These are phyloP conservation scores for Cactoblastis cactorum DNA, from an alignment of 2,888 invertebrate genomes.

Conservation along the genomic window DNA sequence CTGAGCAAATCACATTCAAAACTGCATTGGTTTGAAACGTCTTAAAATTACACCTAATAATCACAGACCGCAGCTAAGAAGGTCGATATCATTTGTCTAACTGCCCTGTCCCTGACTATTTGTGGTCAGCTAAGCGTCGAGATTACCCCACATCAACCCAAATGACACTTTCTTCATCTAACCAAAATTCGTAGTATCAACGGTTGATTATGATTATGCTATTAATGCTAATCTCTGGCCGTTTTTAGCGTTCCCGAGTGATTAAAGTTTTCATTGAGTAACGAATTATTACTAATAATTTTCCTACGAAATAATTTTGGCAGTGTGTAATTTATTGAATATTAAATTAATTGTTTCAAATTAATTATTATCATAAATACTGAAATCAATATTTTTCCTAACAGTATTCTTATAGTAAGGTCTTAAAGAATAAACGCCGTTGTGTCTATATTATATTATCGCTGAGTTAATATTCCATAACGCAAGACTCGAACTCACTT, in stretches of 20 bases:
- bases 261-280: background rate
- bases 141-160: background rate
- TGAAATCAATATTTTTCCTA: too few relatives aligned
- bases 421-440: too few relatives aligned
- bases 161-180: constrained; percentile 8
- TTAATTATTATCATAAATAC: too few relatives aligned
- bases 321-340: too few relatives aligned
- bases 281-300: background rate
- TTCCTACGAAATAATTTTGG: background rate
- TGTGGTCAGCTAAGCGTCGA: constrained; percentile 5
- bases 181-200: constrained; percentile 14
- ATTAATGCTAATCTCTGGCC: background rate
- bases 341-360: too few relatives aligned
- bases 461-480: too few relatives aligned
- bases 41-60: background rate
- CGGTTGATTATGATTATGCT: background rate
- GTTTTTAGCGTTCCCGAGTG: background rate
- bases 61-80: constrained; percentile 9
- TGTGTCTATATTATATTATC: too few relatives aligned
- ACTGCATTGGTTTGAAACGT: too few relatives aligned
- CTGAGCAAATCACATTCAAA: too few relatives aligned
- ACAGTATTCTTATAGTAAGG: too few relatives aligned
- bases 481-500: too few relatives aligned
- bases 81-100: constrained; percentile 10
- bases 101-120: background rate